Conservation (phyloP, 2,888 invertebrate species). For the Andrena minutula region DNA sequence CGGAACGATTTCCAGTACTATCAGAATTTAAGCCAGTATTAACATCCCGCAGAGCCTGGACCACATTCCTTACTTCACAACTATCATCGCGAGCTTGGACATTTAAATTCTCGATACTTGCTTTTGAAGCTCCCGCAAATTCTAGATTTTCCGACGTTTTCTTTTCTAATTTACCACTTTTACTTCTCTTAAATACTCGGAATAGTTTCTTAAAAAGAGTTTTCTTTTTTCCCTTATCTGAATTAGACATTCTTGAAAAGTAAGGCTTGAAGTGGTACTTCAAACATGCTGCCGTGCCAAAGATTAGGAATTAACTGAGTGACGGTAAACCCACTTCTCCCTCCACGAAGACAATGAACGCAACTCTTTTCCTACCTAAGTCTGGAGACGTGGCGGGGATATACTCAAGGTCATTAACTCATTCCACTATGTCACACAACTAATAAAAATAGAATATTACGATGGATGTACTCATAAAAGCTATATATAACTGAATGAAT, state of each 20-base stretch:
- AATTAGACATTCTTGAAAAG: slow-evolving; percentile 54
- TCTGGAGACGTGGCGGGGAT: slow-evolving; percentile 59
- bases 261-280: slow-evolving; percentile 10
- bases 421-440: slow-evolving; percentile 48
- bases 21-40: neutral
- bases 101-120: slow-evolving; percentile 10
- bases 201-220: slow-evolving; percentile 66
- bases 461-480: slow-evolving; percentile 1
- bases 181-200: slow-evolving; percentile 51
- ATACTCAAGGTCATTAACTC: slow-evolving; percentile 58
- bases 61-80: neutral
- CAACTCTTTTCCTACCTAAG: slow-evolving; percentile 30
- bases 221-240: slow-evolving; percentile 54
- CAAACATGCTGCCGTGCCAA: slow-evolving; percentile 13
- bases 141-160: slow-evolving; percentile 4
- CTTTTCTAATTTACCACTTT: slow-evolving; percentile 29
- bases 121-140: slow-evolving; percentile 2
- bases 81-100: slow-evolving; percentile 6
- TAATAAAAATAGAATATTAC: slow-evolving; percentile 35
- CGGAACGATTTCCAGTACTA: slow-evolving; percentile 6
- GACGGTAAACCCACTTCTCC: slow-evolving; percentile 28
- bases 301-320: slow-evolving; percentile 51
- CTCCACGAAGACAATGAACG: slow-evolving; percentile 18
- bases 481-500: neutral
- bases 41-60: neutral